These are phyloP conservation scores for Mus spretus DNA, from an alignment of 2,797 vertebrate genomes.

Conservation along the genomic window DNA sequence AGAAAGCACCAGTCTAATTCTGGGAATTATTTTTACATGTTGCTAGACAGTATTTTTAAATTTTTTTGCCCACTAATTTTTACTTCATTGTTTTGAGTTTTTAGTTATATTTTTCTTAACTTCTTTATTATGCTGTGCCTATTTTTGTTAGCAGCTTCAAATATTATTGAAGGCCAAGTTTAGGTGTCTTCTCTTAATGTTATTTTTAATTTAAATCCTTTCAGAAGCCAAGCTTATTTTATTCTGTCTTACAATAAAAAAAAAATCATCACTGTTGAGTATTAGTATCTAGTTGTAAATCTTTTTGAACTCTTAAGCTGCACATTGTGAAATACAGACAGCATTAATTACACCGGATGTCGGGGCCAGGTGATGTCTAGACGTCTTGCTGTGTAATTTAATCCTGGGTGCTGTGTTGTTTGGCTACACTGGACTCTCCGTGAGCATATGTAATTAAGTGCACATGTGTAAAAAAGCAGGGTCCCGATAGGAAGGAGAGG, in stretches of 20 bases:
- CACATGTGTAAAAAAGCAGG: constrained; percentile 70
- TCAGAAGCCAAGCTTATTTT: constrained; percentile 61
- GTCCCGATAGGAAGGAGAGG: constrained; percentile 37
- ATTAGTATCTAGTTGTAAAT: constrained; percentile 5
- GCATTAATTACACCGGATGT: constrained; percentile 55
- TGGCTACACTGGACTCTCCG: not conserved
- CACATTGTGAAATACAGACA: constrained; percentile 41
- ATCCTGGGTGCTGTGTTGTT: not conserved
- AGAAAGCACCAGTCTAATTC: constrained; percentile 22
- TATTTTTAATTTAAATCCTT: constrained; percentile 40
- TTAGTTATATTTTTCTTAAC: constrained; percentile 31
- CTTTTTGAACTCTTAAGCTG: constrained; percentile 58
- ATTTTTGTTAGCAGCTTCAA: constrained; percentile 48
- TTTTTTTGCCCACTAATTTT: constrained; percentile 1
- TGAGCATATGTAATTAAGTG: constrained; percentile 77
- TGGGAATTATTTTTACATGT: constrained; percentile 43
- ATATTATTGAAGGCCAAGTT: constrained; percentile 45
- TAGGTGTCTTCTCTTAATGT: not conserved
- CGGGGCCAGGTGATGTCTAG: constrained; percentile 68
- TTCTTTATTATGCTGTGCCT: not conserved
- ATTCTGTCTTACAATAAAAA: constrained; percentile 34
- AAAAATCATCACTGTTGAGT: constrained; percentile 20
- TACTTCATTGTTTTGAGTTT: not conserved
- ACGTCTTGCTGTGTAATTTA: constrained; percentile 79
- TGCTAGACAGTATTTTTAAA: constrained; percentile 21